phyloP scores from a whole-genome alignment of 2,888 invertebrate species.

The Andrena chrysosceles region DNA sequence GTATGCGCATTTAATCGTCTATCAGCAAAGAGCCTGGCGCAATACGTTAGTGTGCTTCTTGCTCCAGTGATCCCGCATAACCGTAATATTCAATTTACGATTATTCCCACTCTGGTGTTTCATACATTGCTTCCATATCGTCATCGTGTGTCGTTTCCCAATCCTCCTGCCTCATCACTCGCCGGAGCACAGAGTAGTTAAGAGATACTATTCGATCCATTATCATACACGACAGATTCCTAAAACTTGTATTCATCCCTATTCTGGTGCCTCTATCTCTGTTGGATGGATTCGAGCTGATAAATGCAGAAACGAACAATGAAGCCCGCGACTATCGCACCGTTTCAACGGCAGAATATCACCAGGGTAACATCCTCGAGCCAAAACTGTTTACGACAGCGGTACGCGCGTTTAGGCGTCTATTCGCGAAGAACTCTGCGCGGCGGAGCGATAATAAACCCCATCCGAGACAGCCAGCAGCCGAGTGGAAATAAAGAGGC shows the following conservation, averaged over 20 bases:
- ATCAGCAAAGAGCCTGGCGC: background rate
- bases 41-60: background rate
- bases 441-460: constrained; percentile 61
- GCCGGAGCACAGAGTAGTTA: background rate
- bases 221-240: too few species aligned
- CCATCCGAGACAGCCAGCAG: constrained; percentile 58
- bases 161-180: background rate
- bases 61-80: background rate
- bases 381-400: constrained; percentile 52
- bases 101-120: background rate
- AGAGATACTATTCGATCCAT: background rate
- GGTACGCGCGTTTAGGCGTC: constrained; percentile 42
- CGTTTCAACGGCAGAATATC: constrained; percentile 14
- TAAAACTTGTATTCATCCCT: too few species aligned
- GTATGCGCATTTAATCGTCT: background rate
- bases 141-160: background rate
- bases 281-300: background rate
- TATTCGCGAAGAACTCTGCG: constrained; percentile 46
- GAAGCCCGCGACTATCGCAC: constrained; percentile 19
- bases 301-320: constrained; percentile 1
- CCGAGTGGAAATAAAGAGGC: constrained; percentile 67
- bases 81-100: constrained; percentile 23
- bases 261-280: background rate
- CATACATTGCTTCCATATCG: too few species aligned
- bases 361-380: background rate